phyloP scores from a whole-genome alignment of 1,140 invertebrate genomes.

The Brachionus calyciflorus region DNA sequence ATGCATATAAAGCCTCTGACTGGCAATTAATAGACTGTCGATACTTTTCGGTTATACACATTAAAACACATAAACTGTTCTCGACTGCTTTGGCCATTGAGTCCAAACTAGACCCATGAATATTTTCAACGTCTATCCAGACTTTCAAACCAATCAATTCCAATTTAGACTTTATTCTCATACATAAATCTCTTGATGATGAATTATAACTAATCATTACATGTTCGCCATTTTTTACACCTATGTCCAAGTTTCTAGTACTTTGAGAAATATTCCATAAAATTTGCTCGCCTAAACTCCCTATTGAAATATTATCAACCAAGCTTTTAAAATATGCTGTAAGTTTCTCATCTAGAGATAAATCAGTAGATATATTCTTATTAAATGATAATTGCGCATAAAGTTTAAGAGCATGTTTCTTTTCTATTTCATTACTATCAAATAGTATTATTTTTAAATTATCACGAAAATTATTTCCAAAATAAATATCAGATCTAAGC shows the following conservation, averaged over 20 bases:
- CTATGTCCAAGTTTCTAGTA: background rate
- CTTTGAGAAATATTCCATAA: constrained; percentile 11
- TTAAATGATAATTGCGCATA: constrained; percentile 29
- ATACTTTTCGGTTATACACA: constrained; percentile 38
- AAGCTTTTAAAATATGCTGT: too few species aligned
- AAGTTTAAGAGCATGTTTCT: background rate
- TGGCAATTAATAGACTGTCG: background rate
- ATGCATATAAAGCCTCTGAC: constrained; percentile 36
- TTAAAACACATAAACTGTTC: background rate
- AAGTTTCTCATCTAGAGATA: too few species aligned
- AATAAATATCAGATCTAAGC: constrained; percentile 33
- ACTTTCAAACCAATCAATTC: background rate
- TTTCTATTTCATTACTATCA: constrained; percentile 20
- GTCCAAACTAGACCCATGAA: constrained; percentile 40
- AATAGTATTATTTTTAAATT: constrained; percentile 22
- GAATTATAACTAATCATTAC: constrained; percentile 43
- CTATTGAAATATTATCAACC: background rate
- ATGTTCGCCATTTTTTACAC: background rate
- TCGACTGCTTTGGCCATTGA: constrained; percentile 48
- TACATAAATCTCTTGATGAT: background rate
- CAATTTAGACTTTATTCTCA: background rate
- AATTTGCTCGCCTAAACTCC: background rate
- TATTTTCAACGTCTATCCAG: constrained; percentile 37
- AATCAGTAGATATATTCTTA: background rate
- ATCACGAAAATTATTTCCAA: background rate